Conservation (phyloP, 2,888 invertebrate genomes). For the Meteorus colon region DNA sequence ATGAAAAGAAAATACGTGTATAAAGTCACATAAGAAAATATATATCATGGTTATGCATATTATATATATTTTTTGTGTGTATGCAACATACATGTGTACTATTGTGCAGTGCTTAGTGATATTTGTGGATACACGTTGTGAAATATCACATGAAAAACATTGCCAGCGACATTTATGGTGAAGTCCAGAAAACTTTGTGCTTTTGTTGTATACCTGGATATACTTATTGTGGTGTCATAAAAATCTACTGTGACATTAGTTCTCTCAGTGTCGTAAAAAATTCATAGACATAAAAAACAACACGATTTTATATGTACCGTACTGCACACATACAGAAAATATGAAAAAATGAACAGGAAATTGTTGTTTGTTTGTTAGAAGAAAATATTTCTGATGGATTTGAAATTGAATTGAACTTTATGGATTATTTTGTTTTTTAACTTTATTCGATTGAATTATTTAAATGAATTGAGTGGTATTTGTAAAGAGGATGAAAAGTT, state of each 20-base stretch:
- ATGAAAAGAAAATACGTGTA: constrained; percentile 32
- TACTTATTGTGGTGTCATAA: constrained; percentile 49
- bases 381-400: too few species aligned
- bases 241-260: constrained; percentile 14
- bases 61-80: not conserved
- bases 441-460: too few species aligned
- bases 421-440: too few species aligned
- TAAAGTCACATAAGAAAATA: constrained; percentile 17
- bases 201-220: not conserved
- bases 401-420: too few species aligned
- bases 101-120: not conserved
- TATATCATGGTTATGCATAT: not conserved
- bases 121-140: constrained; percentile 53
- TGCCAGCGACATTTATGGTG: constrained; percentile 59
- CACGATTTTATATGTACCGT: too few species aligned
- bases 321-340: not conserved
- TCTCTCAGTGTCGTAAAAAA: constrained; percentile 14
- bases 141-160: constrained; percentile 65
- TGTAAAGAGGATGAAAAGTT: too few species aligned
- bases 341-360: not conserved
- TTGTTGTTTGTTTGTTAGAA: too few species aligned
- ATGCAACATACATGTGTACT: not conserved
- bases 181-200: constrained; percentile 6
- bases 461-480: too few species aligned
- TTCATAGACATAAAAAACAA: not conserved